These are phyloP conservation scores for Gryllus bimaculatus DNA, from an alignment of 1,140 invertebrate genomes.

Conservation along the genomic window DNA sequence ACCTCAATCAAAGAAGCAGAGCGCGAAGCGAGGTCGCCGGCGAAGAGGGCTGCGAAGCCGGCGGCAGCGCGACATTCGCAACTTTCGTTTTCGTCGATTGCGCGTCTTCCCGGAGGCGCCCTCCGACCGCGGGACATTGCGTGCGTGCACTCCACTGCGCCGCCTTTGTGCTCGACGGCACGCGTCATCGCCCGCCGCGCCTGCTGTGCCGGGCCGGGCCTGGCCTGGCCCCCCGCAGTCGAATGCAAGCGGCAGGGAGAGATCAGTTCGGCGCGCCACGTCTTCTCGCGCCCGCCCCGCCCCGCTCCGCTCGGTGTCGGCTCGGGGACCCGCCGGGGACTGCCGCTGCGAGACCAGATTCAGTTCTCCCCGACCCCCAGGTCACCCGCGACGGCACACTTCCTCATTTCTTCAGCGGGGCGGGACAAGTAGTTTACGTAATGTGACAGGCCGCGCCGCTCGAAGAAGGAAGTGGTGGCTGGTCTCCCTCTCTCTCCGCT, in stretches of 20 bases:
- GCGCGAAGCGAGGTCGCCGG: background rate
- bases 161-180: too few species aligned
- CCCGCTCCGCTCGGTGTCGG: too few species aligned
- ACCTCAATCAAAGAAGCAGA: background rate
- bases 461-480: background rate
- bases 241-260: too few species aligned
- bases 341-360: too few species aligned
- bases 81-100: background rate
- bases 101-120: background rate
- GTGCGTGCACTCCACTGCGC: too few species aligned
- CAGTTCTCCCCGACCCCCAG: background rate
- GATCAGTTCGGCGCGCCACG: too few species aligned
- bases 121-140: background rate
- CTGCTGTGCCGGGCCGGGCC: too few species aligned
- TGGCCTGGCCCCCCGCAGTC: too few species aligned
- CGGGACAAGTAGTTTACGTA: background rate
- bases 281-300: too few species aligned
- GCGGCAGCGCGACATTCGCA: background rate
- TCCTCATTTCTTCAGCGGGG: slow-evolving; percentile 2
- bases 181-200: too few species aligned
- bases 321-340: too few species aligned
- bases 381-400: background rate
- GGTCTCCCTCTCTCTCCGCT: background rate
- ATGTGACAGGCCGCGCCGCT: background rate
- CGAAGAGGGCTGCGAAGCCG: background rate